These are phyloP conservation scores for Micrasema minimum DNA, from an alignment of 1,140 invertebrate genomes.

Conservation along the genomic window DNA sequence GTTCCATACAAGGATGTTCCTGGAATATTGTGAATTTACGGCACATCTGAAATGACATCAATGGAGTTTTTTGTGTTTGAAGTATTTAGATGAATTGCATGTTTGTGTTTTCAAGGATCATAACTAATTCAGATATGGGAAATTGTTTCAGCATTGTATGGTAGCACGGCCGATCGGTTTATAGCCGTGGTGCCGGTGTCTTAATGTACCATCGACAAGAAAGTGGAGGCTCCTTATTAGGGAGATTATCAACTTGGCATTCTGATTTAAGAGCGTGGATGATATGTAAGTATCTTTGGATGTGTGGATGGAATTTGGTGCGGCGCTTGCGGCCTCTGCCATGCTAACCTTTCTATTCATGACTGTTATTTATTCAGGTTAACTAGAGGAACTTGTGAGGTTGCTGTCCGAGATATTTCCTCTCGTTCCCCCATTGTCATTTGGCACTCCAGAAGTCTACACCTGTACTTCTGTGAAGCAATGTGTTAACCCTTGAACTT, in stretches of 20 bases:
- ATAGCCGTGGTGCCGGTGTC: conserved; percentile 33
- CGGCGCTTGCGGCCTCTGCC: neutral
- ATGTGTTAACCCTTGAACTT: conserved; percentile 19
- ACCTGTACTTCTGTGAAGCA: conserved; percentile 12
- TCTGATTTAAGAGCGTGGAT: conserved; percentile 41
- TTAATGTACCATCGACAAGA: conserved; percentile 39
- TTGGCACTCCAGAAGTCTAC: neutral
- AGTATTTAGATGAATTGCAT: neutral
- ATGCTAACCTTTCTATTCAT: conserved; percentile 30
- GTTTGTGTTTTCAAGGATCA: conserved; percentile 39
- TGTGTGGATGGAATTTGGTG: conserved; percentile 26
- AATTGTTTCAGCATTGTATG: conserved; percentile 52
- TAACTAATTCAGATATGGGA: conserved; percentile 48
- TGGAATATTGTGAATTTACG: too few relatives aligned
- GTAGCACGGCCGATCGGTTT: conserved; percentile 40
- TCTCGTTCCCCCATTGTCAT: neutral
- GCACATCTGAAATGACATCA: too few relatives aligned
- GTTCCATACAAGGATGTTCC: too few relatives aligned
- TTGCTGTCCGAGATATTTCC: neutral
- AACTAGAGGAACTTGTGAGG: conserved; percentile 22
- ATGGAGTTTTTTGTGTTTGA: neutral
- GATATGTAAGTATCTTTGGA: conserved; percentile 52
- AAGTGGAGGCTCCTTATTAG: conserved; percentile 34
- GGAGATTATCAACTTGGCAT: conserved; percentile 47
- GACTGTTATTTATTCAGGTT: conserved; percentile 38